Evolutionary conservation across 2,888 invertebrate species (phyloP).

Genomic region (Sympetrum striolatum): DNA sequence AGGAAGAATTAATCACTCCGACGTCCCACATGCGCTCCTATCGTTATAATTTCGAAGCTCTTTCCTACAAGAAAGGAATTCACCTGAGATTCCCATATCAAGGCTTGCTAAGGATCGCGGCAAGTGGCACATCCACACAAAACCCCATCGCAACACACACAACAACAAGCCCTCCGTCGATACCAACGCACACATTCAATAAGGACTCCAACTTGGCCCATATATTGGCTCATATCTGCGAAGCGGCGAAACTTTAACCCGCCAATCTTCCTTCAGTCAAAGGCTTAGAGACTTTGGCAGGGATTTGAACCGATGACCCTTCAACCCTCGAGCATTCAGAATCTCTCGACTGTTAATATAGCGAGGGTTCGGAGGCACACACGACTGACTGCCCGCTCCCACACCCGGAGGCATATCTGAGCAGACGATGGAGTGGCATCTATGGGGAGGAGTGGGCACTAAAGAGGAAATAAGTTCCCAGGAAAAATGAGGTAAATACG

Average conservation of each 20-base stretch:
- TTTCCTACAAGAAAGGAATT: no score
- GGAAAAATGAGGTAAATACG: neutral
- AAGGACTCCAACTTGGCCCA: conserved; percentile 16
- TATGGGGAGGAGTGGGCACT: neutral
- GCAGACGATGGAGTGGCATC: neutral
- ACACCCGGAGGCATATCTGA: neutral
- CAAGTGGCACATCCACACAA: no score
- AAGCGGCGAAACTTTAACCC: neutral
- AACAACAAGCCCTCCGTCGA: neutral
- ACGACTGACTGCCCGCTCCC: neutral
- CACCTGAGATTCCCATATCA: neutral
- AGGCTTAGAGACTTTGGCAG: neutral
- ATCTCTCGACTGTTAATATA: conserved; percentile 16
- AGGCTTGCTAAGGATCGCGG: neutral
- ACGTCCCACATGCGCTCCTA: no score
- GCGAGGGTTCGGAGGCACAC: neutral
- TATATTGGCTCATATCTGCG: conserved; percentile 25
- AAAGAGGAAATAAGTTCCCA: neutral
- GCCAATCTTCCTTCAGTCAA: neutral
- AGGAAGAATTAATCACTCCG: no score
- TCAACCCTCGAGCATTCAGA: neutral
- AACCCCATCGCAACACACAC: neutral
- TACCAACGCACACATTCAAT: conserved; percentile 9
- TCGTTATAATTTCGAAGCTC: no score
- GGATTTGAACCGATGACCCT: conserved; percentile 16